phyloP scores from a whole-genome alignment of 2,113 vertebrate genomes.

The Ailurus styani region DNA sequence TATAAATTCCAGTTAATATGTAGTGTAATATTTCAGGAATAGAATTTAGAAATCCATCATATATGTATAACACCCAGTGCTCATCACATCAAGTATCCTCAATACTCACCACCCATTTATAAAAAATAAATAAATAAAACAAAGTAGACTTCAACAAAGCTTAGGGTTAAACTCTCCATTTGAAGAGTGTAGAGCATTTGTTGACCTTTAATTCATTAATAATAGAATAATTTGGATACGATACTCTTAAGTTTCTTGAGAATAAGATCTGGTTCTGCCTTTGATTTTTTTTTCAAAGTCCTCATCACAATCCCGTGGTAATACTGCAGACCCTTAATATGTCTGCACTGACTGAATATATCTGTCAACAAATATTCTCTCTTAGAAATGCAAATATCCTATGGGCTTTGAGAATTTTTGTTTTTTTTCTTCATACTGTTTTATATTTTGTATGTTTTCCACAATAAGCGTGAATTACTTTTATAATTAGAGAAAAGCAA shows the following conservation, averaged over 20 bases:
- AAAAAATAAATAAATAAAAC: neutral
- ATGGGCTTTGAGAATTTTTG: neutral
- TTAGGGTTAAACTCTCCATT: neutral
- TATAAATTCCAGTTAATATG: neutral
- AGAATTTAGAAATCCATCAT: neutral
- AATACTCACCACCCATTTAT: neutral
- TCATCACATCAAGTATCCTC: neutral
- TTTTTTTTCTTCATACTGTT: neutral
- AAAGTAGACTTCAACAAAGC: neutral
- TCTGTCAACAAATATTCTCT: neutral
- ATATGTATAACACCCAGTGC: neutral
- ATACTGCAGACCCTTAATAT: neutral
- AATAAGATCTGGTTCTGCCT: neutral
- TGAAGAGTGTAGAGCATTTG: neutral
- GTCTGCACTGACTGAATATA: neutral
- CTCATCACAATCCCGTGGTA: neutral
- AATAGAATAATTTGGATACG: neutral
- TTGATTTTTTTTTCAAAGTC: neutral
- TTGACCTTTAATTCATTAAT: neutral
- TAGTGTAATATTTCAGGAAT: neutral
- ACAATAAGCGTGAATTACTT: slow-evolving; percentile 49
- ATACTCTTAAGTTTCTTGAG: neutral
- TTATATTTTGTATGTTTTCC: slow-evolving; percentile 42
- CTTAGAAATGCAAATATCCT: slow-evolving; percentile 46
- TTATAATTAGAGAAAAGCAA: slow-evolving; percentile 52